Evolutionary conservation across 1,140 invertebrate species (phyloP).

Genomic region (Solenopsis fugax): DNA sequence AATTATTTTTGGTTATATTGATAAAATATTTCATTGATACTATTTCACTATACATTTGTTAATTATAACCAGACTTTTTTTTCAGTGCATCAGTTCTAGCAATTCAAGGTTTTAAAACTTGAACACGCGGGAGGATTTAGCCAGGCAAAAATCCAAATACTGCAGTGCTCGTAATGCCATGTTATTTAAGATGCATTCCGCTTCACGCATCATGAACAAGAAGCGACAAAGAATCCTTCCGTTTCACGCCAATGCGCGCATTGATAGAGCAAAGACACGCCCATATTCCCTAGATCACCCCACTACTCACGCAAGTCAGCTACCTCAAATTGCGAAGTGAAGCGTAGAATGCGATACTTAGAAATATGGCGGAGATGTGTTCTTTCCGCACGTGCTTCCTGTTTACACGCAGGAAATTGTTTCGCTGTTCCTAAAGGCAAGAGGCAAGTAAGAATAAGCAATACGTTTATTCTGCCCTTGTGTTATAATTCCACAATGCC

Average conservation of each 20-base stretch:
- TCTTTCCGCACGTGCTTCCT: not conserved
- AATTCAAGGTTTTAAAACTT: not conserved
- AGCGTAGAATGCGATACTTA: slow-evolving; percentile 21
- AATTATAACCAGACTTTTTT: too few species aligned
- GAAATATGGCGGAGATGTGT: not conserved
- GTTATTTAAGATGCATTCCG: slow-evolving; percentile 35
- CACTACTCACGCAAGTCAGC: not conserved
- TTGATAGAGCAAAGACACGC: slow-evolving; percentile 37
- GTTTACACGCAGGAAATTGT: not conserved
- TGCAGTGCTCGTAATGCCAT: not conserved
- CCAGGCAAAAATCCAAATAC: not conserved
- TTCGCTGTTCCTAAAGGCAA: not conserved
- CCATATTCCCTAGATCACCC: slow-evolving; percentile 24
- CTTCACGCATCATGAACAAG: slow-evolving; percentile 20
- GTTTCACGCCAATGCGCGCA: slow-evolving; percentile 43
- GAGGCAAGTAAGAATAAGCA: not conserved
- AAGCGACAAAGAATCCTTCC: slow-evolving; percentile 41
- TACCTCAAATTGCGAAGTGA: slow-evolving; percentile 29
- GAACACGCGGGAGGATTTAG: not conserved
- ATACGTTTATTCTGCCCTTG: not conserved
- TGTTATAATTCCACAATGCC: not conserved
- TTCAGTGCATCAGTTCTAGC: not conserved
- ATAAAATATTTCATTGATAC: too few species aligned
- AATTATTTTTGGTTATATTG: too few species aligned
- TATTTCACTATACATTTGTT: too few species aligned